A percentile compares a stretch with the other conserved stretches of the same genome.
These are phyloP conservation scores for Lepidurus apus DNA, from an alignment of 1,140 invertebrate species.

Conservation along the genomic window DNA sequence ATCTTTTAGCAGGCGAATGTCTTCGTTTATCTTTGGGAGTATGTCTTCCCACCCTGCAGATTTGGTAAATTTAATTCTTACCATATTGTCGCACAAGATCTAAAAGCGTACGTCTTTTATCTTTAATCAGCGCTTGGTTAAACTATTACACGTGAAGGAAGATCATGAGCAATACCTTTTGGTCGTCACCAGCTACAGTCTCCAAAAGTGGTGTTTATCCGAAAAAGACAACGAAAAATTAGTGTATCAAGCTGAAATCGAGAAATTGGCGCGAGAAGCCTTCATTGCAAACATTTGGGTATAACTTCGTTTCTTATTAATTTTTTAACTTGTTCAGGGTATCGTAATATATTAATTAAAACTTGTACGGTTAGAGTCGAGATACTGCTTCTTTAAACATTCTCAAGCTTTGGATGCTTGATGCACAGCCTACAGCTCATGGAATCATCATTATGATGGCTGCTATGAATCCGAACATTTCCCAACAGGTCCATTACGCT, in stretches of 20 bases:
- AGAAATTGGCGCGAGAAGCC: slow-evolving; percentile 55
- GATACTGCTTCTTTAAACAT: slow-evolving; percentile 38
- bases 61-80: slow-evolving; percentile 56
- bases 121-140: slow-evolving; percentile 33
- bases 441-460: slow-evolving; percentile 67
- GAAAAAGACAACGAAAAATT: slow-evolving; percentile 51
- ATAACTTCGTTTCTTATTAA: slow-evolving; percentile 36
- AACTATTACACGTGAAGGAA: slow-evolving; percentile 43
- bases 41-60: slow-evolving; percentile 62
- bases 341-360: background rate
- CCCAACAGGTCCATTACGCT: slow-evolving; percentile 61
- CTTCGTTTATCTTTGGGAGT: slow-evolving; percentile 79
- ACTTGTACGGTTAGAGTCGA: slow-evolving; percentile 39
- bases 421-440: slow-evolving; percentile 62
- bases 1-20: slow-evolving; percentile 75
- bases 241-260: slow-evolving; percentile 59
- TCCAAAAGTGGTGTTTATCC: slow-evolving; percentile 63
- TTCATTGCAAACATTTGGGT: slow-evolving; percentile 58
- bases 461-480: slow-evolving; percentile 58
- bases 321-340: background rate
- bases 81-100: background rate
- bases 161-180: slow-evolving; percentile 52
- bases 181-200: slow-evolving; percentile 58
- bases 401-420: slow-evolving; percentile 59
- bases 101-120: slow-evolving; percentile 9